Evolutionary conservation across 2,888 invertebrate species (phyloP).

Genomic region (Sarcophaga carnaria): DNA sequence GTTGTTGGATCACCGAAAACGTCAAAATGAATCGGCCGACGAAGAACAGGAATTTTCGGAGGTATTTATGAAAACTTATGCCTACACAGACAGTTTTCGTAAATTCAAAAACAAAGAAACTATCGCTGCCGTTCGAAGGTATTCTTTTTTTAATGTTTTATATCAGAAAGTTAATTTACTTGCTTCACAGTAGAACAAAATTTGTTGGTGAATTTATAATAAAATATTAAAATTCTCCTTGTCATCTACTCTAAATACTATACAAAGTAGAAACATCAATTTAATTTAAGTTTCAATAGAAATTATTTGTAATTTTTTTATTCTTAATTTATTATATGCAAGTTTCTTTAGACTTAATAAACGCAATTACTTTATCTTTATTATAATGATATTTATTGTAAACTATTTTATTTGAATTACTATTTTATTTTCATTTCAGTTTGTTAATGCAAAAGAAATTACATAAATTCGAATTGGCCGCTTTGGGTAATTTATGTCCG

Average conservation of each 20-base stretch:
- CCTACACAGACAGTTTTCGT: slow-evolving; percentile 97
- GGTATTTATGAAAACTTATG: slow-evolving; percentile 98
- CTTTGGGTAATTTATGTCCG: slow-evolving; percentile 98
- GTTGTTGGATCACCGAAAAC: slow-evolving; percentile 97
- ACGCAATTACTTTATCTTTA: neutral
- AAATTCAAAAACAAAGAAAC: slow-evolving; percentile 99
- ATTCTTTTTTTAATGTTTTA: slow-evolving; percentile 62
- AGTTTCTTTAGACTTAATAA: neutral
- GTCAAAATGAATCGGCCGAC: slow-evolving; percentile 98
- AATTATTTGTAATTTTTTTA: neutral
- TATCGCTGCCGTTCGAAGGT: slow-evolving; percentile 97
- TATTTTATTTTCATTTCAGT: slow-evolving; percentile 83
- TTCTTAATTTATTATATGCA: neutral
- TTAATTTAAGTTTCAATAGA: neutral
- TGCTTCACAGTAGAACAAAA: too few species aligned
- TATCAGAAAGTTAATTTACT: too few species aligned
- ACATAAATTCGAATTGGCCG: slow-evolving; percentile 99
- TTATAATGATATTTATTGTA: neutral
- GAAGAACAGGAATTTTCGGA: slow-evolving; percentile 99
- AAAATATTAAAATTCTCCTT: too few species aligned
- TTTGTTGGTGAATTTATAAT: too few species aligned
- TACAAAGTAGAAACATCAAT: too few species aligned
- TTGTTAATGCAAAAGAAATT: slow-evolving; percentile 95
- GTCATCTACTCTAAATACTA: too few species aligned
- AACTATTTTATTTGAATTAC: neutral